Evolutionary conservation across 2,113 vertebrate genomes (phyloP).

Genomic region (Nettapus auritus): DNA sequence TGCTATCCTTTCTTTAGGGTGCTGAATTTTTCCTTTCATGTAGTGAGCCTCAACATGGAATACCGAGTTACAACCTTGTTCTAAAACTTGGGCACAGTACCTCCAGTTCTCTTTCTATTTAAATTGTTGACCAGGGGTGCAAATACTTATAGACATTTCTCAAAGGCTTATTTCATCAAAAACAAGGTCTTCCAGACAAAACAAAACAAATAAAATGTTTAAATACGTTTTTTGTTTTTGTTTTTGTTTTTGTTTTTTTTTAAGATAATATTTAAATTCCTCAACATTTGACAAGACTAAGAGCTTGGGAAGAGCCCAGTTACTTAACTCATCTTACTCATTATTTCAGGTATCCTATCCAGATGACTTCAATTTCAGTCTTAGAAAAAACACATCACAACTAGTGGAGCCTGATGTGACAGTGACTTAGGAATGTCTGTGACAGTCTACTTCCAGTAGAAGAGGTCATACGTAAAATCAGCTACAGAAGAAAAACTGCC

Average conservation of each 20-base stretch:
- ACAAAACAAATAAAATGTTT: too few relatives aligned
- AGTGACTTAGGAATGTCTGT: background rate
- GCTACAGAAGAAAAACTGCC: background rate
- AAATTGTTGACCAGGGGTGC: accelerated
- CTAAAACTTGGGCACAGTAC: too few relatives aligned
- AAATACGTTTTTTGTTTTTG: too few relatives aligned
- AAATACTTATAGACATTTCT: background rate
- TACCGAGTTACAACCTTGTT: background rate
- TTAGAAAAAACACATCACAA: background rate
- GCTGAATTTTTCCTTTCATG: background rate
- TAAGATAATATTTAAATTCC: background rate
- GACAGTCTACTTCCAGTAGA: background rate
- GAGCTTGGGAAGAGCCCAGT: background rate
- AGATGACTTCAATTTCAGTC: background rate
- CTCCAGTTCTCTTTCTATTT: background rate
- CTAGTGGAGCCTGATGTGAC: background rate
- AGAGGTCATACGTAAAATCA: background rate
- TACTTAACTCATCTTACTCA: background rate
- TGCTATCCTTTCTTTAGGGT: background rate
- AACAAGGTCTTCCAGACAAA: background rate
- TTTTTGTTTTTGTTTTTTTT: too few relatives aligned
- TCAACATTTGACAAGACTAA: background rate
- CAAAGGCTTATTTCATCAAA: background rate
- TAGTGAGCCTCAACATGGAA: background rate
- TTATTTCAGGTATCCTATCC: background rate